Base-by-base conservation (phyloP, 2,888 invertebrate genomes). In the Coronaproctus castanopsis region DNA sequence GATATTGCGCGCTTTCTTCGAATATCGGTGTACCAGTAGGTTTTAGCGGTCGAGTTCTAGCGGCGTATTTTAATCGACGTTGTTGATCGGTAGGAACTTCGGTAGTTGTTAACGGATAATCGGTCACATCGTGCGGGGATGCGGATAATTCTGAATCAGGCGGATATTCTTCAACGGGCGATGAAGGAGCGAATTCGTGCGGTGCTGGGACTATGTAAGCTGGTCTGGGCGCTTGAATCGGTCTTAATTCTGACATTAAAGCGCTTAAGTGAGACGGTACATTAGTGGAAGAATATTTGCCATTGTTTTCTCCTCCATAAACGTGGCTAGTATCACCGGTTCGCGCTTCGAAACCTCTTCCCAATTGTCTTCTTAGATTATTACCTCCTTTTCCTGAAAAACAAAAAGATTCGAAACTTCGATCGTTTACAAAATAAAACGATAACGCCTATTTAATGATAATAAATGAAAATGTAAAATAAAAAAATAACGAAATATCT, bases 211-310 rank as follows among this genome's bases (percentile, higher is more conserved):
- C 52, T n/a, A 50, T 23, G 14, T 55, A 23, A 3, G 61, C 48
- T 3, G 58, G 53, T 14, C 59, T 36, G 14, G 57, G 58, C 20
- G 52, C 57, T 3, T 56, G 55, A 24, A 63, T 48, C 5, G 63
- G 63, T n/a, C 55, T 48, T 24, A 63, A 54, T 5, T 63, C 63
- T 21, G 63, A 62, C 63, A 63, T 63, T 23, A 63, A 61, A 2
- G 60, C 63, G 2, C 60, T 60, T 48, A 63, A 54, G 24, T 62
- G 61, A 2, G 63, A 54, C 3, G 63, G 62, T 14, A 62, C 20
- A 22, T 56, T 55, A 1, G 52, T 21, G 21, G 60, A 50, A n/a
- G 48, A 56, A 24, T 36, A 36, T 14, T 36, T 36, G 36, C 57
- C 2, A 22, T 52, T 49, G 54, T 63, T 58, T 58, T 62, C 52